phyloP scores from a whole-genome alignment of 1,140 invertebrate genomes.

The Drosophila pachea region DNA sequence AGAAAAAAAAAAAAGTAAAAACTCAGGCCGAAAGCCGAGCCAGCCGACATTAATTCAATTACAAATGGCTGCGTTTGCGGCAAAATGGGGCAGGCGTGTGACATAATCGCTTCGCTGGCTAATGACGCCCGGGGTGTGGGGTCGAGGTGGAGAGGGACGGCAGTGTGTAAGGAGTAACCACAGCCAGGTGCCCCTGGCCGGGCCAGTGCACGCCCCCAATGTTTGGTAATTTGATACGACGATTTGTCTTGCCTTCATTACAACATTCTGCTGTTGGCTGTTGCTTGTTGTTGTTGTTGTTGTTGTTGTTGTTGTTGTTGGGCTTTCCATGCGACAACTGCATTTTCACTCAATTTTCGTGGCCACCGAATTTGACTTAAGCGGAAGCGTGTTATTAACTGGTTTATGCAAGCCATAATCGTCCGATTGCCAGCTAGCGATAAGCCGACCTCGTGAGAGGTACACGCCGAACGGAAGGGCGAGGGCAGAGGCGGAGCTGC shows the following conservation, averaged over 20 bases:
- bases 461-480: neutral
- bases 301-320: neutral
- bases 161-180: neutral
- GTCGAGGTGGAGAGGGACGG: neutral
- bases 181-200: slow-evolving; percentile 1
- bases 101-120: slow-evolving; percentile 56
- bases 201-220: slow-evolving; percentile 32
- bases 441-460: slow-evolving; percentile 49
- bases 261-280: slow-evolving; percentile 26
- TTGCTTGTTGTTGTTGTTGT: no score
- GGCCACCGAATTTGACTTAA: slow-evolving; percentile 67
- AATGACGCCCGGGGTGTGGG: neutral
- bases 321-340: slow-evolving; percentile 39
- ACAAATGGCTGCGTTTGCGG: slow-evolving; percentile 67
- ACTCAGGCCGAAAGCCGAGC: slow-evolving; percentile 17
- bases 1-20: neutral
- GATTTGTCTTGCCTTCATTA: slow-evolving; percentile 74
- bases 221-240: slow-evolving; percentile 78
- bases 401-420: slow-evolving; percentile 78
- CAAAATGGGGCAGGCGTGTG: slow-evolving; percentile 67
- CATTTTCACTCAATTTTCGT: slow-evolving; percentile 75
- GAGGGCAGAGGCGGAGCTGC: neutral
- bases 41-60: slow-evolving; percentile 71
- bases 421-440: slow-evolving; percentile 59
- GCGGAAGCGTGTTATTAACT: slow-evolving; percentile 77